Evolutionary conservation across 2,888 invertebrate species (phyloP), one percentile per base, ranked within the genome.

Genomic region (Scaeva pyrastri): DNA sequence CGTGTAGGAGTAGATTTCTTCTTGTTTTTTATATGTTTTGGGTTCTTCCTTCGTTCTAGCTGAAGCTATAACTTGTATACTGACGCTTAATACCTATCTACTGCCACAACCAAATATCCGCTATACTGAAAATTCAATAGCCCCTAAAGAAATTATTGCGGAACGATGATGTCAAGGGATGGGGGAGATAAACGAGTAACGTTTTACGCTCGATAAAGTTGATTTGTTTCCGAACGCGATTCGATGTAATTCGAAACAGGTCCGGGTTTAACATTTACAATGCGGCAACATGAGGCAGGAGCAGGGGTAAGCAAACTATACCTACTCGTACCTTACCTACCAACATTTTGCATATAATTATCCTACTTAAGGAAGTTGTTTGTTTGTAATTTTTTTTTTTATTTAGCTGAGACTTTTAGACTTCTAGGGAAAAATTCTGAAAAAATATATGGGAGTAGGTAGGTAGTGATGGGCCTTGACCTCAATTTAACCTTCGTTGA

Each of bases 121-220:
- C 52, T 79, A 31, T 31, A 66, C 66, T 75, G 60, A 80, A 84
- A 84, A 80, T 80, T 80, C 80, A 85, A 85, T 85, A 80, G 85
- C 60, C 76, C 85, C 73, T 85, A 80, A 80, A 80, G 76, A 76
- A 85, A 85, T 80, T 80, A 85, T 85, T 76, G 76, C 85, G 23
- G 55, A 80, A 80, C 62, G 68, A 85, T 76, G 85, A 85, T 80
- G 72, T 55, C n/a, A 72, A 26, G 60, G 60, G 60, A 73, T 52
- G 58, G 50, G 62, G 68, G 50, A 80, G 76, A 85, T 80, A 80
- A 85, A 80, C 76, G 80, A 62, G 55, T 68, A 73, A 64, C 55
- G 80, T 85, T 85, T 85, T 80, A 85, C 73, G 85, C 85, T 85
- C 85, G 80, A 85, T 85, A 85, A 85, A 85, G 76, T 85, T 85